Evolutionary conservation across 53 echinoderm and acorn worm genomes (phyloP), one percentile per base, ranked within the genome.

Genomic region (Patiria pectinifera): DNA sequence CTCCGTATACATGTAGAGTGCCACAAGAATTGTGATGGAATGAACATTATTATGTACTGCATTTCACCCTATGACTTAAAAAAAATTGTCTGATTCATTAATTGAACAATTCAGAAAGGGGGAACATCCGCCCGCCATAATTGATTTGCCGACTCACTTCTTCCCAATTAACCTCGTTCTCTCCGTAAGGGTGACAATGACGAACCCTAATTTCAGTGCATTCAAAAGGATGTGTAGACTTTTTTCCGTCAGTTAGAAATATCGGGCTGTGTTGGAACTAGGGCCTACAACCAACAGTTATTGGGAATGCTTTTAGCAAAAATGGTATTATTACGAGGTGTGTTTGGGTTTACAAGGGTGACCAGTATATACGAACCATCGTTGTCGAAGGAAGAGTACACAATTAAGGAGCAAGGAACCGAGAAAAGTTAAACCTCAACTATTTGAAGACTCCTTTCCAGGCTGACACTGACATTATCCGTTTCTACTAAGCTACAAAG

Each of bases 131-230:
- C 60, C 59, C 15, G 59, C 11, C 26, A 5, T 53, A 83, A 62
- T 83, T 83, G 83, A 83, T 83, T 83, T 83, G 16, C 83, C 35
- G 83, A 76, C 76, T 76, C 23, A 25, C 25, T 76, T 76, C 76
- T 76, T 76, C 35, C 61, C 83, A 62, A 62, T 83, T 83, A 83
- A 83, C 83, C 83, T 60, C 83, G 61, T 83, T 83, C 16, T 16
- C 4, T 66, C 19, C 23, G 19, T 59, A 26, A 7, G 23, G 59
- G 15, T 26, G 59, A 83, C 83, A 83, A 35, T 62, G 63, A 26
- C 45, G 11, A 76, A 76, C 25, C 76, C 25, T 43, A 24, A 76
- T 76, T 24, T 3, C n/a, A 25, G 11, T 83, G 25, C 61, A 12
- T 83, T 62, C 15, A 14, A 61, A 61, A 62, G 23, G 24, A 26